Evolutionary conservation across 2,113 vertebrate species (phyloP), one percentile per base, ranked within the genome.

Genomic region (Corydoras maculifer): DNA sequence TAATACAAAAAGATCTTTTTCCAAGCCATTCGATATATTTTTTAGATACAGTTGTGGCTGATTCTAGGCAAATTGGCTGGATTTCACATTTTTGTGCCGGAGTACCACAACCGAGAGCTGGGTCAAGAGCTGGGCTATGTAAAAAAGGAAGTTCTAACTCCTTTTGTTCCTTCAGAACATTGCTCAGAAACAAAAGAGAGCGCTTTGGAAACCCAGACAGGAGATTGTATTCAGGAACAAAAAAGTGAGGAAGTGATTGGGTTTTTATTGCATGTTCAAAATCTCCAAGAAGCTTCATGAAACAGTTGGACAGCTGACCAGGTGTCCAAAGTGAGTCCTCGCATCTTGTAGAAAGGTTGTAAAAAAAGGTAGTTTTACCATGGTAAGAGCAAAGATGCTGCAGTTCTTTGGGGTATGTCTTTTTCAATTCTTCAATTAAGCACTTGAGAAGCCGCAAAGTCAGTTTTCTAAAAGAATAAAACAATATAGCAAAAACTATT

Each of bases 331-430:
- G 14, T 2, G 81, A 58, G 29, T 88, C 82, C 0, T 68, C 25
- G 29, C 35, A 79, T 74, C 82, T 81, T 10, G n/a, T 32, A 57
- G 77, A 81, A 3, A 89, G 78, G 0, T 71, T 78, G 75, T 87
- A 85, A 65, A 90, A 82, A 81, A 88, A 88, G 59, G 70, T 64
- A 0, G 85, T 90, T 78, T 87, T 87, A 10, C 78, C 82, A 11
- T 88, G 87, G 66, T 87, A 88, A 2, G 84, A 85, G 66, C 79
- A 87, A 49, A 89, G 80, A 5, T 29, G 54, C 0, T 74, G 58
- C 71, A 88, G 75, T 25, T 87, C 79, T 61, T 78, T 50, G 6
- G 85, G 84, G 70, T 82, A 82, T 6, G 65, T 77, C 8, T 55
- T 50, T 79, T 87, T 87, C 64, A 89, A 78, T 29, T 81, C 76